Percentiles rank a stretch among this genome's conserved stretches.
These are phyloP conservation scores for Thalassarche chlororhynchos DNA, from an alignment of 2,113 vertebrate species.

Conservation along the genomic window DNA sequence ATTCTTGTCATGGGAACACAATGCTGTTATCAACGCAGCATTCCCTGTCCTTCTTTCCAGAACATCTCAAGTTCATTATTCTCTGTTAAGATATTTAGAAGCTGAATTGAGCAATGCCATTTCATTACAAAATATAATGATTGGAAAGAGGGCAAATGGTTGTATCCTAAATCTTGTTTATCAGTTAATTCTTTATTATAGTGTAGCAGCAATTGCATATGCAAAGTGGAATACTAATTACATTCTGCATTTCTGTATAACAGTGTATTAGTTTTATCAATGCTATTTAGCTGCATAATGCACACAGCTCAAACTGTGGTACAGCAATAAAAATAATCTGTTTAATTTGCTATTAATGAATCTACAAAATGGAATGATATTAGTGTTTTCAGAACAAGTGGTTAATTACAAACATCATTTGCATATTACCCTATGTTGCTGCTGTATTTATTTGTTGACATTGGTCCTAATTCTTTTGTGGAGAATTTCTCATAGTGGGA, in stretches of 20 bases:
- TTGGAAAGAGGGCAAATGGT: constrained; percentile 61
- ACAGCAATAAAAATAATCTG: constrained; percentile 60
- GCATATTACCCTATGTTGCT: background rate
- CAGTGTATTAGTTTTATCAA: constrained; percentile 57
- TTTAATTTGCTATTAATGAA: constrained; percentile 62
- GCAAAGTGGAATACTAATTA: constrained; percentile 73
- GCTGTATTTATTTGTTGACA: constrained; percentile 10
- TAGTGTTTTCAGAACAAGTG: constrained; percentile 30
- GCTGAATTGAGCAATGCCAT: constrained; percentile 63
- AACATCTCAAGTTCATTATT: constrained; percentile 57
- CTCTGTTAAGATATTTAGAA: constrained; percentile 73
- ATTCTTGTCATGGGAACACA: constrained; percentile 47
- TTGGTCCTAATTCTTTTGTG: background rate
- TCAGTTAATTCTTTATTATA: constrained; percentile 75
- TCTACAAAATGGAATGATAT: constrained; percentile 21
- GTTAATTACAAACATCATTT: constrained; percentile 38
- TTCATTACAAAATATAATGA: constrained; percentile 66
- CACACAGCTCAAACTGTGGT: background rate
- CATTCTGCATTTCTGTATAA: constrained; percentile 53
- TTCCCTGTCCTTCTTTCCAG: constrained; percentile 54
- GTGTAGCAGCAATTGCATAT: constrained; percentile 44
- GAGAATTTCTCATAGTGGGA: background rate
- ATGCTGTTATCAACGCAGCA: constrained; percentile 24
- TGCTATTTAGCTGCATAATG: constrained; percentile 55
- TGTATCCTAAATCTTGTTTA: constrained; percentile 70